phyloP scores from a whole-genome alignment of 2,797 vertebrate genomes.

The Pempheris klunzingeri region DNA sequence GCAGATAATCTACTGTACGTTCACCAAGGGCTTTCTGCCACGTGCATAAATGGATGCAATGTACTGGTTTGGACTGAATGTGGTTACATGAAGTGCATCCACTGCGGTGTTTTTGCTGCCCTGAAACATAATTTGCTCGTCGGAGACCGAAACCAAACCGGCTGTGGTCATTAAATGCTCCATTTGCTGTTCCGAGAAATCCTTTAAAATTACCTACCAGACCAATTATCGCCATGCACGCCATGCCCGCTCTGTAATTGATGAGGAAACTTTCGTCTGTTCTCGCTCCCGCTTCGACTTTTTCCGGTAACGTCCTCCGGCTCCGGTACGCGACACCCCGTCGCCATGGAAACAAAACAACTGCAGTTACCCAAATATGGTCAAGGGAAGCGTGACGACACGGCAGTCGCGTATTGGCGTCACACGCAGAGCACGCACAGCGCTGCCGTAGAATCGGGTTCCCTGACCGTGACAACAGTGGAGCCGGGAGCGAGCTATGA shows the following conservation, averaged over 20 bases:
- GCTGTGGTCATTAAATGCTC: background rate
- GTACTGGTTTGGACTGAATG: background rate
- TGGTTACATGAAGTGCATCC: slow-evolving; percentile 1
- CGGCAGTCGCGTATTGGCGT: slow-evolving; percentile 79
- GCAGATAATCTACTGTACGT: background rate
- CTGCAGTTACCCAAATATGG: slow-evolving; percentile 87
- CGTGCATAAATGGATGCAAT: background rate
- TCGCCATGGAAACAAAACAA: slow-evolving; percentile 85
- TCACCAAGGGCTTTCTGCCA: background rate
- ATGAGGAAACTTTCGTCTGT: slow-evolving; percentile 26
- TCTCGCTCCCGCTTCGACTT: slow-evolving; percentile 36
- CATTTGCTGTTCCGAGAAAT: slow-evolving; percentile 36
- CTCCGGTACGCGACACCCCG: slow-evolving; percentile 65
- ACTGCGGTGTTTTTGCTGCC: background rate
- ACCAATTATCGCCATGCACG: slow-evolving; percentile 30
- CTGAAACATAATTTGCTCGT: background rate
- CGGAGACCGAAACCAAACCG: background rate
- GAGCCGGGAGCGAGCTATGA: slow-evolving; percentile 62
- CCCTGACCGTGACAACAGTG: slow-evolving; percentile 66
- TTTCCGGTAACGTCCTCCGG: slow-evolving; percentile 71
- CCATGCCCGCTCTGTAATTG: slow-evolving; percentile 17
- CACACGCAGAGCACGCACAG: slow-evolving; percentile 70
- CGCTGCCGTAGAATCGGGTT: slow-evolving; percentile 80
- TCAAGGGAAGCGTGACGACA: slow-evolving; percentile 79
- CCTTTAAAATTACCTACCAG: background rate